Conservation (phyloP, 1,140 invertebrate genomes). For the Macrosteles quadrilineatus region DNA sequence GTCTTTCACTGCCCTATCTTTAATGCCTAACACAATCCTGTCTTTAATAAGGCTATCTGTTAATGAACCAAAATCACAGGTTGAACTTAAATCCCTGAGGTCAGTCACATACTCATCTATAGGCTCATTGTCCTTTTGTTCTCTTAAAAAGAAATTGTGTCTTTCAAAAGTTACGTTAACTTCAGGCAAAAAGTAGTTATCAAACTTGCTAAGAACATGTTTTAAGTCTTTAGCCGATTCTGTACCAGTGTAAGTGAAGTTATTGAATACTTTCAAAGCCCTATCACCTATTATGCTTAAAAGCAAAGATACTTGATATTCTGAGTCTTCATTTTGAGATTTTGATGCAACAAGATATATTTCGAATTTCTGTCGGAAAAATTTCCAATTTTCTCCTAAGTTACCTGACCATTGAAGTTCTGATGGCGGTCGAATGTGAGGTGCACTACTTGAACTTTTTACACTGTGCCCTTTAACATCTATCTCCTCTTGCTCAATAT, state of each 20-base stretch:
- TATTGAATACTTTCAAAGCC: conserved; percentile 3
- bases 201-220: neutral
- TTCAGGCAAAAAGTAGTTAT: neutral
- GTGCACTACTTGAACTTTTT: no score
- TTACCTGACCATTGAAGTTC: neutral
- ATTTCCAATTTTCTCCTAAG: neutral
- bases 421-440: neutral
- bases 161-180: conserved; percentile 1
- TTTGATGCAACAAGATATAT: neutral
- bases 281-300: neutral
- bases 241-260: neutral
- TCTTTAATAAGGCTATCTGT: neutral
- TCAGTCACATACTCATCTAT: neutral
- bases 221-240: neutral
- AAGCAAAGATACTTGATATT: neutral
- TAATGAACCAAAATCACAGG: neutral
- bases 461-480: no score
- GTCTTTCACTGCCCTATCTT: neutral
- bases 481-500: no score
- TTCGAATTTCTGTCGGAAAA: conserved; percentile 4
- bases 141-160: conserved; percentile 2
- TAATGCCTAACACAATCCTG: neutral
- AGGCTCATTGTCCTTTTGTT: neutral
- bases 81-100: neutral
- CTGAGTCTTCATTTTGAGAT: neutral